Evolutionary conservation across 2,113 vertebrate genomes (phyloP).

Genomic region (Climacteris rufus): DNA sequence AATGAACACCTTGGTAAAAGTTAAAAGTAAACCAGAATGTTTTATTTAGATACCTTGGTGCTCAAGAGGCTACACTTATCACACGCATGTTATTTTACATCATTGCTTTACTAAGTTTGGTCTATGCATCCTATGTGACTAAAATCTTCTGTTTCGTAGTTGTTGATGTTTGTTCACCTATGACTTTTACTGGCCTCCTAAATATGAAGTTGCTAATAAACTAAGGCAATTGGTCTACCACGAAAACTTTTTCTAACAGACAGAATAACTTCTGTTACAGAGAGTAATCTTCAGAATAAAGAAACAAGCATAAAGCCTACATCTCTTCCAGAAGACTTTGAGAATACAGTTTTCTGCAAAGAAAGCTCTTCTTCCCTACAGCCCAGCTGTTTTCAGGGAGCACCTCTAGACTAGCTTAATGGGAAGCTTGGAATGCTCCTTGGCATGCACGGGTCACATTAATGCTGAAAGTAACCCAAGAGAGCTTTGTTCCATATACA

Average conservation of each 20-base stretch:
- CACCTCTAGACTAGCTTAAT: neutral
- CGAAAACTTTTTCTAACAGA: neutral
- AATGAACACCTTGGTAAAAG: neutral
- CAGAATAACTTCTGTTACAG: neutral
- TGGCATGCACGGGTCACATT: rapidly evolving
- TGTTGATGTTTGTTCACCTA: neutral
- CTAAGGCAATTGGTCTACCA: neutral
- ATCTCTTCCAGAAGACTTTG: neutral
- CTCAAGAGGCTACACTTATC: neutral
- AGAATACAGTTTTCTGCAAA: neutral
- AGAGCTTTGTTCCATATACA: neutral
- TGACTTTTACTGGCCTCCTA: neutral
- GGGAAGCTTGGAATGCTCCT: neutral
- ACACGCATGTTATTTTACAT: neutral
- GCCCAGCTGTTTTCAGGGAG: neutral
- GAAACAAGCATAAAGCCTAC: neutral
- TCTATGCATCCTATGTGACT: neutral
- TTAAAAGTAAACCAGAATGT: neutral
- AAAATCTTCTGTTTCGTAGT: neutral
- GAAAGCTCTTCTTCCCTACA: neutral
- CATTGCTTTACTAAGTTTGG: neutral
- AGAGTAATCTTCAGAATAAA: neutral
- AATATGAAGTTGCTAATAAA: neutral
- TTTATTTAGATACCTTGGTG: neutral
- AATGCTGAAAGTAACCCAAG: neutral